phyloP scores from a whole-genome alignment of 2,113 vertebrate genomes.

The Girardinichthys multiradiatus region DNA sequence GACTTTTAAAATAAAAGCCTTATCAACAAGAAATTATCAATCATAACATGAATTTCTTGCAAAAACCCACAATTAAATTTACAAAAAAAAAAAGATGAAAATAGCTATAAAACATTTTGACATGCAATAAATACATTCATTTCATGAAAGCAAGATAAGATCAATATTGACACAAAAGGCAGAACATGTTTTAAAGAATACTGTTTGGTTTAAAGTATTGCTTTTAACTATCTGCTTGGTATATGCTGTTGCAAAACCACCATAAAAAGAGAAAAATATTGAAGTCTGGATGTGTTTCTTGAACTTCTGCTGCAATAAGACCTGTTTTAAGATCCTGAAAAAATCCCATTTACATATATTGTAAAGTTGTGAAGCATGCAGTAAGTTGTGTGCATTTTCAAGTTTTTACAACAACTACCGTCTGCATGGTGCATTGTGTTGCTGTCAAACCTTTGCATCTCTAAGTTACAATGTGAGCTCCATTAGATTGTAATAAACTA shows the following conservation, averaged over 20 bases:
- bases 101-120: constrained; percentile 79
- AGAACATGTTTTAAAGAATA: constrained; percentile 67
- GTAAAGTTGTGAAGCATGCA: constrained; percentile 35
- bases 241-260: constrained; percentile 35
- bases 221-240: constrained; percentile 55
- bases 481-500: constrained; percentile 55
- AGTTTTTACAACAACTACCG: constrained; percentile 31
- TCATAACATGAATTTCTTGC: constrained; percentile 71
- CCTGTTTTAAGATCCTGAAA: constrained; percentile 7
- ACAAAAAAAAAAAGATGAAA: constrained; percentile 71
- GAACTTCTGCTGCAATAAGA: constrained; percentile 36
- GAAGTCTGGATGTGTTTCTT: constrained; percentile 22
- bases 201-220: constrained; percentile 78
- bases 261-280: constrained; percentile 17
- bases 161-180: constrained; percentile 74
- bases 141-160: constrained; percentile 79
- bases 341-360: constrained; percentile 38
- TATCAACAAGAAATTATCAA: constrained; percentile 74
- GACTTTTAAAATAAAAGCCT: constrained; percentile 82
- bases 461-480: constrained; percentile 52
- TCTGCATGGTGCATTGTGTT: constrained; percentile 42
- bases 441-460: constrained; percentile 49
- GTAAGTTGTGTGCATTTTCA: constrained; percentile 29
- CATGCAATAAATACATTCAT: constrained; percentile 89
- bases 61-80: constrained; percentile 77